Percentiles rank a stretch among this genome's conserved stretches.
phyloP scores from a whole-genome alignment of 2,888 invertebrate species.

The Meteorus colon region DNA sequence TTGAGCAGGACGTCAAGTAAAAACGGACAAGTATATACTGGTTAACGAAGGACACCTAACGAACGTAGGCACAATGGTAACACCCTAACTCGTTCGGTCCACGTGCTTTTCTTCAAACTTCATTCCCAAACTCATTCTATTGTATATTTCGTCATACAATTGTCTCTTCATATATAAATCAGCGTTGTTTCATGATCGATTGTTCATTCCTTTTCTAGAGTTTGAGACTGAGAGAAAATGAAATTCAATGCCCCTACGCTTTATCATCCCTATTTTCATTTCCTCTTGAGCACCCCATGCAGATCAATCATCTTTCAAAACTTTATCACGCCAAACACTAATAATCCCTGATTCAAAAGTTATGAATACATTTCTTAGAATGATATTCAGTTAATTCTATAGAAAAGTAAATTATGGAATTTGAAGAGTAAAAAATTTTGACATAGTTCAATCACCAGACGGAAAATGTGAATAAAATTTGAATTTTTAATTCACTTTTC shows the following conservation, averaged over 20 bases:
- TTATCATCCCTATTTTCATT: background rate
- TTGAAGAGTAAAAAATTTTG: background rate
- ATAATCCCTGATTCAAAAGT: constrained; percentile 8
- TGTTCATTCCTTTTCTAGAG: constrained; percentile 37
- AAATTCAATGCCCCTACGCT: constrained; percentile 10
- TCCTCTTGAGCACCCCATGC: background rate
- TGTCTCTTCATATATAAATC: constrained; percentile 26
- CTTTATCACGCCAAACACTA: background rate
- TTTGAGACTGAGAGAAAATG: constrained; percentile 16
- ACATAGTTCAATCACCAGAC: too few species aligned
- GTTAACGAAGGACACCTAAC: constrained; percentile 64
- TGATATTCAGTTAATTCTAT: constrained; percentile 2
- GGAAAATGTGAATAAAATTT: too few species aligned
- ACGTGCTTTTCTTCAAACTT: constrained; percentile 13
- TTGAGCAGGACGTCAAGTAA: constrained; percentile 6
- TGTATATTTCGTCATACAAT: constrained; percentile 5
- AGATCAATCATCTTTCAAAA: constrained; percentile 5
- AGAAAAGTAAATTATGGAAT: background rate
- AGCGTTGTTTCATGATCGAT: constrained; percentile 35
- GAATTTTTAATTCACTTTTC: too few species aligned
- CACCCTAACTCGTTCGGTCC: constrained; percentile 33
- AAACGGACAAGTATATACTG: constrained; percentile 59
- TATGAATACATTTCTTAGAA: background rate
- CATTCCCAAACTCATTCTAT: constrained; percentile 9
- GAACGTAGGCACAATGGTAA: constrained; percentile 51